Evolutionary conservation across 2,888 invertebrate genomes (phyloP).

Genomic region (Cybosia mesomella): DNA sequence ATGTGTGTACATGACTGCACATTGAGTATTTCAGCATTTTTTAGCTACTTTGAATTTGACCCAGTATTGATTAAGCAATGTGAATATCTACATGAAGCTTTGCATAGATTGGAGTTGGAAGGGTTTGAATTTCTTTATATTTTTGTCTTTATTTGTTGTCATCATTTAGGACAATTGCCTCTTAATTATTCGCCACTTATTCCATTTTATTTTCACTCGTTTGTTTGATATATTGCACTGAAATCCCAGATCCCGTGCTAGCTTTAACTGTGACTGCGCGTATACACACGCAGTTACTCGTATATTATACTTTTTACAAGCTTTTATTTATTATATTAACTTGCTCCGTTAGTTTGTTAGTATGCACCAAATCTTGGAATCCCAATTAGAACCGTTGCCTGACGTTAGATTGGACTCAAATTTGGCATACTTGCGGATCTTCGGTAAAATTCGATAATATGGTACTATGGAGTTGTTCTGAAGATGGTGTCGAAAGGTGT

Average conservation of each 20-base stretch:
- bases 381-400: too few relatives aligned
- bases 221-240: not conserved
- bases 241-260: not conserved
- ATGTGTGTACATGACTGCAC: slow-evolving; percentile 9
- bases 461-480: too few relatives aligned
- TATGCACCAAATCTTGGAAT: too few relatives aligned
- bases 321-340: too few relatives aligned
- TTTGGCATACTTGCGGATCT: too few relatives aligned
- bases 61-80: slow-evolving; percentile 28
- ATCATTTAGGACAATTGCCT: not conserved
- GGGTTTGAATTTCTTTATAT: not conserved
- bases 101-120: slow-evolving; percentile 9
- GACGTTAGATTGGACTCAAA: too few relatives aligned
- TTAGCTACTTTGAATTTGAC: slow-evolving; percentile 29
- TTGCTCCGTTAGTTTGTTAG: too few relatives aligned
- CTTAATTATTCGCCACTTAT: slow-evolving; percentile 1
- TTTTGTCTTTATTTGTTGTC: not conserved
- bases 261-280: not conserved
- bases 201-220: not conserved
- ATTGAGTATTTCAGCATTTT: slow-evolving; percentile 25
- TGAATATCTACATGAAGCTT: slow-evolving; percentile 16
- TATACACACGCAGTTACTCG: not conserved
- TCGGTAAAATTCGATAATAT: too few relatives aligned
- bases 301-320: too few relatives aligned
- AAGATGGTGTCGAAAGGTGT: too few relatives aligned